Base-by-base conservation (phyloP, 2,888 invertebrate genomes). In the Caenorhabditis macrosperma region DNA sequence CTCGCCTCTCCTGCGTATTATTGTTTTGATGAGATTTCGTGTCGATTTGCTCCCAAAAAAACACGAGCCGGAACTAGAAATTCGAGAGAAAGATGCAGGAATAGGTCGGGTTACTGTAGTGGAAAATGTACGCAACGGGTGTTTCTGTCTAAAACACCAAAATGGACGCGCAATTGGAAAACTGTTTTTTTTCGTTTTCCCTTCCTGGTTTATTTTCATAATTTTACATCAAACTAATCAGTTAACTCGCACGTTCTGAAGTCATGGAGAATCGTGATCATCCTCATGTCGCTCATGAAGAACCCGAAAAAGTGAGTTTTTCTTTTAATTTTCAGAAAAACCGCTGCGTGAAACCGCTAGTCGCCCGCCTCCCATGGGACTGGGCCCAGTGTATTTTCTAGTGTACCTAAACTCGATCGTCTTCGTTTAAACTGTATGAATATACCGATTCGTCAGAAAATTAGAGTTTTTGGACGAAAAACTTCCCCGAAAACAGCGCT, bases 1-100 rank as follows among this genome's bases (percentile, higher is more conserved):
- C n/a, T n/a, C 5, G 33, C 44, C 30, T 54, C 59, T 41, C 41
- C n/a, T 59, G 24, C 24, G 38, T 59, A 44, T 59, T 59, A 59
- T 59, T 59, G 57, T 59, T 59, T 41, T 59, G 41, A 55, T 55
- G 55, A 55, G 55, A 55, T 55, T 55, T 22, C 35, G 22, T 41
- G 59, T 59, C 44, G 59, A 44, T 59, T 59, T 41, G 59, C 24
- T 22, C 38, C 30, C 17, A 38, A 57, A 35, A 35, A 20, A 6
- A 38, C 5, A 5, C 38, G 20, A 38, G 38, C 10, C 57, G 57
- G 57, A 38, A 38, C 4, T 57, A n/a, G n/a, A 35, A 20, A 17
- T 22, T 4, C n/a, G 15, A 17, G 20, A 46, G 17, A 20, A 33
- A 33, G 10, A 33, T 10, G 33, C 7, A 33, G n/a, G n/a, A n/a